Conservation (phyloP, 2,888 invertebrate species). For the Apodemia hepburni region DNA sequence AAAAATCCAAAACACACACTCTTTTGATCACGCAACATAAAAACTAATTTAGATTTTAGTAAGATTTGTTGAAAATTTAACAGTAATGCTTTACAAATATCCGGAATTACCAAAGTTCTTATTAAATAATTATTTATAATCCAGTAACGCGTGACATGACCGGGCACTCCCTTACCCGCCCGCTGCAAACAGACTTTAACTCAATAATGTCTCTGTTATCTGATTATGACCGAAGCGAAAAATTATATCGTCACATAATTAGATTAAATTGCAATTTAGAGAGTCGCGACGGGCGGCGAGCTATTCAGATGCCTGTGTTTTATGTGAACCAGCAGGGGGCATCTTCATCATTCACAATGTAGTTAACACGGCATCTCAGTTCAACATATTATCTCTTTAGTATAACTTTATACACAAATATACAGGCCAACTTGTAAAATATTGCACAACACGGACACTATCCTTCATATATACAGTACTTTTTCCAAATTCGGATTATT, state of each 20-base stretch:
- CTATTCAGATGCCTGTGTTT: slow-evolving; percentile 46
- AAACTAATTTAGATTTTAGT: background rate
- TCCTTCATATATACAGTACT: no score
- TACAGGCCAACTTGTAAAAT: no score
- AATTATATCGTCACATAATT: slow-evolving; percentile 77
- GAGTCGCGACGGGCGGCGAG: slow-evolving; percentile 69
- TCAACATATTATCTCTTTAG: no score
- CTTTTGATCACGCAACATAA: background rate
- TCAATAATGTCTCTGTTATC: slow-evolving; percentile 71
- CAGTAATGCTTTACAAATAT: background rate
- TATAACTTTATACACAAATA: no score
- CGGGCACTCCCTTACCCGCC: slow-evolving; percentile 47
- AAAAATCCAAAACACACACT: no score
- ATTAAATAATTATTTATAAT: slow-evolving; percentile 20
- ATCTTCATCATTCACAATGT: slow-evolving; percentile 5
- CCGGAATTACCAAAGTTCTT: background rate
- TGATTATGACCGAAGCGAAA: slow-evolving; percentile 75
- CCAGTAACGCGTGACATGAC: slow-evolving; percentile 23
- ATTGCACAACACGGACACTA: no score
- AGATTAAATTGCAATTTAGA: slow-evolving; percentile 79
- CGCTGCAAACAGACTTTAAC: slow-evolving; percentile 61
- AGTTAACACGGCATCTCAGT: background rate
- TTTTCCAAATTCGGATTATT: no score
- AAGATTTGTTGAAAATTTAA: no score
- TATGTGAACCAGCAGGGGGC: slow-evolving; percentile 37